Evolutionary conservation across 2,797 vertebrate genomes (phyloP).

Genomic region (Masticophis lateralis): DNA sequence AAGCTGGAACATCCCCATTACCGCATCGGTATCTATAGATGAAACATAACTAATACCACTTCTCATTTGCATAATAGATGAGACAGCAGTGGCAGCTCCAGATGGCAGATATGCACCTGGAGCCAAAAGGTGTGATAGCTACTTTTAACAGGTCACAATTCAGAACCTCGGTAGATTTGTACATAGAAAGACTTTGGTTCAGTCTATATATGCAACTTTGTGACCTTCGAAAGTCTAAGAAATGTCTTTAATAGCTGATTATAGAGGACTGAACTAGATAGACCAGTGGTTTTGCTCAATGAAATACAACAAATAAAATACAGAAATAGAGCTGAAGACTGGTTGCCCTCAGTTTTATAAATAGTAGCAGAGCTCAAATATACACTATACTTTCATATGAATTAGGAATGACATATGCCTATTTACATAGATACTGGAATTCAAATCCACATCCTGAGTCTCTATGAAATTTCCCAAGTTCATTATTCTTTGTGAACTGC

Average conservation of each 20-base stretch:
- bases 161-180: not conserved
- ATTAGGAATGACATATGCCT: not conserved
- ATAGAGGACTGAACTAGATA: not conserved
- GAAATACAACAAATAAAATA: not conserved
- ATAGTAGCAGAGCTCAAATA: not conserved
- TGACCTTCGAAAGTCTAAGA: not conserved
- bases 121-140: slow-evolving; percentile 50
- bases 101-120: slow-evolving; percentile 68
- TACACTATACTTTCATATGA: not conserved
- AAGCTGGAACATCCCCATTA: slow-evolving; percentile 57
- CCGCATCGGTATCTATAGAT: slow-evolving; percentile 65
- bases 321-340: not conserved
- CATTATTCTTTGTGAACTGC: not conserved
- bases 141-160: not conserved
- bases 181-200: not conserved
- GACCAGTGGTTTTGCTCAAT: not conserved
- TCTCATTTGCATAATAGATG: slow-evolving; percentile 72
- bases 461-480: not conserved
- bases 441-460: not conserved
- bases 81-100: slow-evolving; percentile 59
- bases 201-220: not conserved
- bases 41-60: slow-evolving; percentile 60
- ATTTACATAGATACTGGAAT: not conserved
- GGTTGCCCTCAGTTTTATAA: not conserved
- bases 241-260: not conserved